These are phyloP conservation scores for Abrostola triplasia DNA, from an alignment of 2,888 invertebrate genomes.

Conservation along the genomic window DNA sequence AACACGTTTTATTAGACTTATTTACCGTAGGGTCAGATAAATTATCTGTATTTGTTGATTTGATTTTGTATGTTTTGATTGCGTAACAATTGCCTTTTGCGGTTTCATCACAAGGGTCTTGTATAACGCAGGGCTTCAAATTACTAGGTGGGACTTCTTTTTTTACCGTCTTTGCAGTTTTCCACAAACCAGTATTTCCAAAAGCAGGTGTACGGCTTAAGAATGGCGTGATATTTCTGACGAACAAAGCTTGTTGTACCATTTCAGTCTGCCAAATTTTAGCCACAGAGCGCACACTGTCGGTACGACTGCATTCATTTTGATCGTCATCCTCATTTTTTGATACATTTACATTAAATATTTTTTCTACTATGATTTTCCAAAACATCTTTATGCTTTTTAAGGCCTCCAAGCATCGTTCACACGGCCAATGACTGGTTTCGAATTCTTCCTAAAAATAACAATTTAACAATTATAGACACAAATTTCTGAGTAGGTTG, in stretches of 20 bases:
- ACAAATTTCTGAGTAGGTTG: background rate
- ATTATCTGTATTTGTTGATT: conserved; percentile 38
- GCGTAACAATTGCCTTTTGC: conserved; percentile 6
- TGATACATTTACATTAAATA: conserved; percentile 70
- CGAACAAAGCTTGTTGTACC: conserved; percentile 68
- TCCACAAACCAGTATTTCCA: conserved; percentile 22
- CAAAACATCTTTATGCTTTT: conserved; percentile 83
- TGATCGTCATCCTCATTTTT: conserved; percentile 58
- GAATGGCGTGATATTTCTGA: conserved; percentile 65
- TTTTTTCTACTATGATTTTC: conserved; percentile 78
- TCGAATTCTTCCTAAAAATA: conserved; percentile 78
- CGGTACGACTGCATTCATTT: conserved; percentile 45
- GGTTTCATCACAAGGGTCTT: background rate
- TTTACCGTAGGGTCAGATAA: conserved; percentile 30
- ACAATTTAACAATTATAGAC: background rate
- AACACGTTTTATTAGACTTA: conserved; percentile 18
- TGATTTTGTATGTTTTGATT: conserved; percentile 31
- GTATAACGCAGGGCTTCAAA: background rate
- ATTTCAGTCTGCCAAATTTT: conserved; percentile 77
- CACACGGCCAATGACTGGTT: conserved; percentile 83
- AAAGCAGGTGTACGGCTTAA: conserved; percentile 36
- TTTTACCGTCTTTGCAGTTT: conserved; percentile 8
- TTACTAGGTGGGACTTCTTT: conserved; percentile 18
- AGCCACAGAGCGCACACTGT: conserved; percentile 69
- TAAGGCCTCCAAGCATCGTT: conserved; percentile 78